Evolutionary conservation across 2,888 invertebrate genomes (phyloP), one percentile per base, ranked within the genome.

Genomic region (Criorhina ranunculi): DNA sequence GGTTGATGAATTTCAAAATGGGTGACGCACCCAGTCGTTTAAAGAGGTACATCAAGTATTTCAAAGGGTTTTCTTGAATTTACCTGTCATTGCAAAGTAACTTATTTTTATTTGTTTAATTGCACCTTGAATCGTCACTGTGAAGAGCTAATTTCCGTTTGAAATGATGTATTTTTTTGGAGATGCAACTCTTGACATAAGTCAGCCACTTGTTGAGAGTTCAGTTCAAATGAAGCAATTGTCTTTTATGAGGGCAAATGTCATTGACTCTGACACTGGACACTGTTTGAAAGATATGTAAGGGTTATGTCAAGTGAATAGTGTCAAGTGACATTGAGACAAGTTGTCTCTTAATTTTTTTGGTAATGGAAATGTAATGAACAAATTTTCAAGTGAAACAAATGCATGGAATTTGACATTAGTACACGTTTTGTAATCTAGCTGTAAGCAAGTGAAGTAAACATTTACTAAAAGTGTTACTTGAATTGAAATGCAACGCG

Each of bases 341-440:
- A 46, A 46, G 46, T n/a, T n/a, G 9, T 46, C 17, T 46, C 19
- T 46, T 46, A 17, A 46, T 46, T 46, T 46, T 19, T 19, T 0
- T 46, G n/a, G n/a, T 46, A 46, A 46, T 46, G 46, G 46, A 46
- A 46, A 46, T 46, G 46, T 46, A 46, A 46, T 46, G 46, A 46
- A 19, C 19, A 8, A 15, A 42, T 46, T 19, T 3, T 17, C 9
- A 9, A 11, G 46, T 46, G 19, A 46, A 46, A 46, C 46, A 19
- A 46, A 46, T 19, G 46, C 1, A 46, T 44, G 5, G 15, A 42
- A 7, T 42, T 42, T 3, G 44, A 17, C 17, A 9, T 11, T 19
- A 19, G 44, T 12, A 44, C 9, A 7, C 19, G 46, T 46, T 46
- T 46, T 46, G 46, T 46, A 46, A 46, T 46, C 9, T 5, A 46